Evolutionary conservation across 2,113 vertebrate species (phyloP), one percentile per base, ranked within the genome.

Genomic region (Oreocharis arfaki): DNA sequence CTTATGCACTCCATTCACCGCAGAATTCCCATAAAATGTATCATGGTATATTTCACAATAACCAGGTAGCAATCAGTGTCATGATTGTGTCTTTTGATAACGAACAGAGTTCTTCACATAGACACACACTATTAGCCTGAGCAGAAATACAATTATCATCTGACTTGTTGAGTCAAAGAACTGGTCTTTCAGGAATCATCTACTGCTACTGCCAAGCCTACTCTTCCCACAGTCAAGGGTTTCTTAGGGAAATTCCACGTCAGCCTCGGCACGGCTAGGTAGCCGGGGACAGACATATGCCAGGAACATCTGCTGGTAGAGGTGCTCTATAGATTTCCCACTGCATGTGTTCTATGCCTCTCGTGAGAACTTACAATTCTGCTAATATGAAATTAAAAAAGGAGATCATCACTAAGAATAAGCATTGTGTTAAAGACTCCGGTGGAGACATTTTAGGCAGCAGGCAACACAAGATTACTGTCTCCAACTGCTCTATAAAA

Each of bases 101-200:
- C 23, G 70, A 91, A 89, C n/a, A 70, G 55, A 96, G 88, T 96
- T 96, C 71, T 92, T 96, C 52, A 28, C 68, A 56, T 80, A 56
- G 35, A 68, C 22, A 74, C 63, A 83, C 63, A n/a, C 13, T 84
- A 18, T 91, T 85, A 93, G 39, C 67, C 63, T 9, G 1, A 74
- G 47, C 42, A 90, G 88, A 63, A 88, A 44, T 70, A 37, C 93
- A 90, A 90, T 95, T 95, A 91, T 41, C 59, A 44, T 91, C 59
- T 80, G 63, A 84, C 75, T 92, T 75, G 95, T 53, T 84, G 82
- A 94, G 78, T 89, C 85, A 96, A 94, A 93, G 87, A 96, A 93
- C 92, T 90, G 82, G 92, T 96, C 79, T 95, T 94, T 96, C 96
- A 93, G 85, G 90, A 97, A 95, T 74, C 60, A 30, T 71, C 47